phyloP scores from a whole-genome alignment of 1,140 invertebrate genomes.

The Drosophila littoralis region DNA sequence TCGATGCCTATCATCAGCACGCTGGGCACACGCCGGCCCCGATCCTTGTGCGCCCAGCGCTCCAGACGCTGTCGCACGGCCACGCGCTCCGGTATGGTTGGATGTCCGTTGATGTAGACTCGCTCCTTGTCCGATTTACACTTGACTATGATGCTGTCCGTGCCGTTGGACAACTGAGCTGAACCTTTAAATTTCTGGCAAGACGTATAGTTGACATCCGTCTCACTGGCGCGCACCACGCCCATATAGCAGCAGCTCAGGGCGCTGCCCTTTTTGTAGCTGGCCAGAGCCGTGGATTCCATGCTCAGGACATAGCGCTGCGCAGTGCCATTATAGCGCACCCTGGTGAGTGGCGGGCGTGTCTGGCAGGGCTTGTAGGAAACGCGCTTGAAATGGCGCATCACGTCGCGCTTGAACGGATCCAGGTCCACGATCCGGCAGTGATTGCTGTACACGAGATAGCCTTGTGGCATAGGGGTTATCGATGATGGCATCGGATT shows the following conservation, averaged over 20 bases:
- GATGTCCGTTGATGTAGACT: conserved; percentile 78
- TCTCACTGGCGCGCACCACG: conserved; percentile 80
- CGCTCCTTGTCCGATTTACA: conserved; percentile 71
- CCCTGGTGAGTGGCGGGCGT: conserved; percentile 84
- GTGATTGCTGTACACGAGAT: conserved; percentile 88
- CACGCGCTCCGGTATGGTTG: conserved; percentile 65
- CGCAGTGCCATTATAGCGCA: conserved; percentile 69
- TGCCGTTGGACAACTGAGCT: conserved; percentile 72
- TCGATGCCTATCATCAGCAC: conserved; percentile 92
- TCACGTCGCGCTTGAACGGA: conserved; percentile 88
- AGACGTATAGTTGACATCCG: conserved; percentile 57
- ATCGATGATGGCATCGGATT: conserved; percentile 19
- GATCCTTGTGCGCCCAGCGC: conserved; percentile 29
- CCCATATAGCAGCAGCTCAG: conserved; percentile 86
- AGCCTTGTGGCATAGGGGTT: conserved; percentile 83
- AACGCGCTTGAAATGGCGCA: conserved; percentile 86
- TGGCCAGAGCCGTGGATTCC: conserved; percentile 66
- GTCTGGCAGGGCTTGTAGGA: conserved; percentile 86
- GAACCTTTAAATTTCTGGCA: conserved; percentile 82
- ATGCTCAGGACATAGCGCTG: conserved; percentile 69
- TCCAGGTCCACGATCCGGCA: conserved; percentile 89
- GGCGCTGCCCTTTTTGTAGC: conserved; percentile 61
- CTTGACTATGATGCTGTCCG: conserved; percentile 85
- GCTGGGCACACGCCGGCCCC: conserved; percentile 49
- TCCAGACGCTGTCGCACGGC: conserved; percentile 58